A percentile compares a stretch with the other conserved stretches of the same genome.
Evolutionary conservation across 1,140 invertebrate species (phyloP).

Genomic region (Megalonaias nervosa): DNA sequence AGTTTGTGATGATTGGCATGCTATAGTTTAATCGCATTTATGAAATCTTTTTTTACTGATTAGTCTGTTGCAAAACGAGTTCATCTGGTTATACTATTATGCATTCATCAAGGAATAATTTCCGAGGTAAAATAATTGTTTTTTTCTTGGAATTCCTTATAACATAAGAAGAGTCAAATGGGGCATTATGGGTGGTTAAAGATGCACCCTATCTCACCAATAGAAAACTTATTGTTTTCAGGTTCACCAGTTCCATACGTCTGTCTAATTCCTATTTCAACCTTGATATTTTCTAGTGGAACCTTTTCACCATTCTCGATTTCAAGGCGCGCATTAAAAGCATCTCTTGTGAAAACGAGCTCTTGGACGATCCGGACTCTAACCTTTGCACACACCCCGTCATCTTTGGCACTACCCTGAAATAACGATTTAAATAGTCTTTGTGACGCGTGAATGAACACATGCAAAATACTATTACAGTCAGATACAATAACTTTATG

Average conservation of each 20-base stretch:
- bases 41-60: no score
- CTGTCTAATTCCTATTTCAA: conserved; percentile 23
- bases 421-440: no score
- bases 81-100: no score
- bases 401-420: conserved; percentile 5
- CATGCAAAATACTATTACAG: neutral
- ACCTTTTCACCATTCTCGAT: conserved; percentile 44
- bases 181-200: no score
- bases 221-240: conserved; percentile 35
- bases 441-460: neutral
- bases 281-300: conserved; percentile 20
- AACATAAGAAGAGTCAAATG: neutral
- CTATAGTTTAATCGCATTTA: no score
- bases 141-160: neutral
- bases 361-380: conserved; percentile 44
- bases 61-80: no score
- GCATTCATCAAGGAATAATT: neutral
- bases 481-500: no score
- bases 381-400: conserved; percentile 51
- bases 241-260: conserved; percentile 20
- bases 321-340: conserved; percentile 43
- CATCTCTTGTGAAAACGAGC: conserved; percentile 43
- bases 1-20: no score
- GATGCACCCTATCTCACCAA: conserved; percentile 24
- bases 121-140: no score